Evolutionary conservation across 2,888 invertebrate genomes (phyloP), one percentile per base, ranked within the genome.

Genomic region (Thereva nobilitata): DNA sequence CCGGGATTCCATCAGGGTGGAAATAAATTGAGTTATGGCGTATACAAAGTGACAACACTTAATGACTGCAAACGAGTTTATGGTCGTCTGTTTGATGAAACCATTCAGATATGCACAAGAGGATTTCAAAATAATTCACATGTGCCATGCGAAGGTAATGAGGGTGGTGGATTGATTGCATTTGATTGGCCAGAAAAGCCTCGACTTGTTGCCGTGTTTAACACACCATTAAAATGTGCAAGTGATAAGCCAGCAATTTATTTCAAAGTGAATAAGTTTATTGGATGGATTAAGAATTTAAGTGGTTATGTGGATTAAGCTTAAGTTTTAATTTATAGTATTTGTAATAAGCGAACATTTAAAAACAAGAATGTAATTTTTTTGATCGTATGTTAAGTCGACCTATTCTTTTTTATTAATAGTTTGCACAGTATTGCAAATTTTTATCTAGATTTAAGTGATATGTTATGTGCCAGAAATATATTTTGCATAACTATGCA

Each of bases 91-190:
- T 67, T 50, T 37, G 63, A 67, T 50, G 64, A 67, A 45, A 49
- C 40, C 38, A 40, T 49, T 37, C 54, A 67, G 35, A 55, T 67
- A 41, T 67, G 67, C 40, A 67, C 67, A 4, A 6, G 55, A 35
- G 67, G 64, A 38, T 67, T 63, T 63, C 38, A 49, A 38, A 56
- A 52, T 23, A 67, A 50, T 37, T 50, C 41, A 12, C 55, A 63
- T 8, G 52, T 64, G 3, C 64, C 67, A 4, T 67, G 67, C 34
- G 64, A 67, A 8, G 67, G 67, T n/a, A 64, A 67, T 35, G 64
- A 67, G 52, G 67, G 67, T 10, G 23, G 23, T 23, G 67, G 67
- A 6, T 63, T 63, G 23, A 40, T 67, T 10, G 8, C 64, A 9
- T n/a, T 50, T 49, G 45, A 47, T 41, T 64, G 63, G 63, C 64